These are phyloP conservation scores for Trichonephila clavipes DNA, from an alignment of 1,140 invertebrate species.

Conservation along the genomic window DNA sequence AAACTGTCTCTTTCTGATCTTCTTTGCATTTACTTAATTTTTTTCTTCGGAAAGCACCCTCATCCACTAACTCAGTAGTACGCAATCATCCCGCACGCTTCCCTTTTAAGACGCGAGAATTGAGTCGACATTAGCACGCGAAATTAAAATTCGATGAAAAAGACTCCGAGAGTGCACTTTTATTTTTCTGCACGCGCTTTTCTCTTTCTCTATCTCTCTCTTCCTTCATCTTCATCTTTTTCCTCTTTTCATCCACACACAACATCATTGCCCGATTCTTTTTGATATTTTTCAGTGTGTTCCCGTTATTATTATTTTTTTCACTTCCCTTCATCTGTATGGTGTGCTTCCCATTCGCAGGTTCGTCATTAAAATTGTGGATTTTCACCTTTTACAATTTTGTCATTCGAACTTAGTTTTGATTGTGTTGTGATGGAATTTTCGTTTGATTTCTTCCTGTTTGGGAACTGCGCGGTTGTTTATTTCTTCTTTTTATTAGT, in stretches of 20 bases:
- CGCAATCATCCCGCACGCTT: constrained; percentile 57
- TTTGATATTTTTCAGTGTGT: background rate
- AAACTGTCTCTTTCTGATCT: constrained; percentile 35
- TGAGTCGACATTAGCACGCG: constrained; percentile 74
- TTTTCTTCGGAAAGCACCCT: background rate
- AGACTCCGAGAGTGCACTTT: constrained; percentile 7
- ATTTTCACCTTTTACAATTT: constrained; percentile 45
- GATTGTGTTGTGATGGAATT: constrained; percentile 63
- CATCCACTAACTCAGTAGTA: constrained; percentile 17
- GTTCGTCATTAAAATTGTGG: constrained; percentile 48
- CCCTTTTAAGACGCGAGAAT: constrained; percentile 36
- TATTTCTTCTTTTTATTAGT: background rate
- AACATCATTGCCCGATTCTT: background rate
- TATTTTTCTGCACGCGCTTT: background rate
- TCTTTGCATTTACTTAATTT: constrained; percentile 27
- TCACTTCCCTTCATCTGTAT: background rate
- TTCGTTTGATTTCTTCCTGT: constrained; percentile 44
- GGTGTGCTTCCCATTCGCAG: background rate
- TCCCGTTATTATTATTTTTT: background rate
- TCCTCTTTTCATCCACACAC: background rate
- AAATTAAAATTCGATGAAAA: constrained; percentile 73
- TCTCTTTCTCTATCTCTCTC: background rate
- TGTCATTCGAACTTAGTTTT: constrained; percentile 58
- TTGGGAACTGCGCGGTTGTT: background rate
- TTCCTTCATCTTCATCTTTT: background rate